These are phyloP conservation scores for Pterostichus niger DNA, from an alignment of 2,888 invertebrate species.

Conservation along the genomic window DNA sequence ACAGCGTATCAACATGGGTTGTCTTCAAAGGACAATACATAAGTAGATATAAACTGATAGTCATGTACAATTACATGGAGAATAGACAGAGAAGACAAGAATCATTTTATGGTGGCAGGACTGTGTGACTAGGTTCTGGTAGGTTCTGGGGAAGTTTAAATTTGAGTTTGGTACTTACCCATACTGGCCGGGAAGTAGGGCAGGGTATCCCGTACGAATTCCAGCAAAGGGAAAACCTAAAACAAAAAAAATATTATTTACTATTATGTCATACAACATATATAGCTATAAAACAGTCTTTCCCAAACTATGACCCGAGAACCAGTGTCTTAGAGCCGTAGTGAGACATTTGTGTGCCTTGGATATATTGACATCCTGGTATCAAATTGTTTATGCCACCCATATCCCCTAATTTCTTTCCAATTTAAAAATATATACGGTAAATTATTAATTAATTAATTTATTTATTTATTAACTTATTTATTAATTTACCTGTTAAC, in stretches of 20 bases:
- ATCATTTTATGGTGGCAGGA: neutral
- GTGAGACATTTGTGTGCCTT: no score
- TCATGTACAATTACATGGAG: conserved; percentile 9
- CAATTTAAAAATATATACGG: no score
- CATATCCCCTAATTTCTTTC: no score
- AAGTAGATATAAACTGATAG: neutral
- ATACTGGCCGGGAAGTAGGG: conserved; percentile 89
- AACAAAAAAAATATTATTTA: conserved; percentile 70
- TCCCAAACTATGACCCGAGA: no score
- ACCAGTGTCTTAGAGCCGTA: no score
- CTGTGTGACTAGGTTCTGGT: neutral
- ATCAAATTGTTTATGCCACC: no score
- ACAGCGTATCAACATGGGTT: conserved; percentile 58
- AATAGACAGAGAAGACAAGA: conserved; percentile 6
- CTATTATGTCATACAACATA: no score
- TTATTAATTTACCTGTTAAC: no score
- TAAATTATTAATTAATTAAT: no score
- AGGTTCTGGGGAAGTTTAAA: neutral
- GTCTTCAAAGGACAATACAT: neutral
- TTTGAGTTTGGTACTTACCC: conserved; percentile 84
- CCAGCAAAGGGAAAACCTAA: conserved; percentile 87
- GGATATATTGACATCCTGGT: no score
- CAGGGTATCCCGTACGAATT: conserved; percentile 88
- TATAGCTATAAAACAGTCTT: no score
- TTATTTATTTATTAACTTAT: no score